phyloP scores from a whole-genome alignment of 2,113 vertebrate genomes.

The Chloroceryle aenea region DNA sequence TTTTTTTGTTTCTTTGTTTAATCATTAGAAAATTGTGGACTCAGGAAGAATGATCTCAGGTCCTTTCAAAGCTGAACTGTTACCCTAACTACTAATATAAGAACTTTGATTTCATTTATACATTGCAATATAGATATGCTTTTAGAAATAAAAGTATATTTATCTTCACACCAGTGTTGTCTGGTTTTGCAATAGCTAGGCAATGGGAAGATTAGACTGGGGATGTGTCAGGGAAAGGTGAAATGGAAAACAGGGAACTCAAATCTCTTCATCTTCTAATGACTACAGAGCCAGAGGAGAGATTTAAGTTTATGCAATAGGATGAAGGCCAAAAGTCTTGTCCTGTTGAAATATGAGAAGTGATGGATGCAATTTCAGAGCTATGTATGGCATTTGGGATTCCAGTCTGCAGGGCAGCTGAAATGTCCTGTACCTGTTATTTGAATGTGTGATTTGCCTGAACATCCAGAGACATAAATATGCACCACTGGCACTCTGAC shows the following conservation, averaged over 20 bases:
- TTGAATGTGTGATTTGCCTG: background rate
- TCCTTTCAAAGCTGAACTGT: background rate
- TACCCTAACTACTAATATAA: background rate
- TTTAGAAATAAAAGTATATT: background rate
- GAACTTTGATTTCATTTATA: background rate
- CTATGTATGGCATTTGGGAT: background rate
- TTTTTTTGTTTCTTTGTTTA: background rate
- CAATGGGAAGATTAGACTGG: slow-evolving; percentile 1
- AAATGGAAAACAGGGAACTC: background rate
- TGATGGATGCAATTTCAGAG: slow-evolving; percentile 1
- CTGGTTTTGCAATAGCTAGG: background rate
- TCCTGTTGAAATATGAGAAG: background rate
- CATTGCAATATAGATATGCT: background rate
- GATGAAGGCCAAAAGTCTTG: slow-evolving; percentile 1
- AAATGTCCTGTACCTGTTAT: background rate
- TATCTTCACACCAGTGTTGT: background rate
- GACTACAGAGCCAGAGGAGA: background rate
- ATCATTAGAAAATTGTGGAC: background rate
- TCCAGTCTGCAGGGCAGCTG: background rate
- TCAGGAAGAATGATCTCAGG: background rate
- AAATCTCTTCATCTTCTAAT: background rate
- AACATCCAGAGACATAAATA: background rate
- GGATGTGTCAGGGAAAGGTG: background rate
- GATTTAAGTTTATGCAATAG: background rate
- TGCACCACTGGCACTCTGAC: background rate